A percentile compares a stretch with the other conserved stretches of the same genome.
phyloP scores from a whole-genome alignment of 1,140 invertebrate species.

The Caenorhabditis remanei region DNA sequence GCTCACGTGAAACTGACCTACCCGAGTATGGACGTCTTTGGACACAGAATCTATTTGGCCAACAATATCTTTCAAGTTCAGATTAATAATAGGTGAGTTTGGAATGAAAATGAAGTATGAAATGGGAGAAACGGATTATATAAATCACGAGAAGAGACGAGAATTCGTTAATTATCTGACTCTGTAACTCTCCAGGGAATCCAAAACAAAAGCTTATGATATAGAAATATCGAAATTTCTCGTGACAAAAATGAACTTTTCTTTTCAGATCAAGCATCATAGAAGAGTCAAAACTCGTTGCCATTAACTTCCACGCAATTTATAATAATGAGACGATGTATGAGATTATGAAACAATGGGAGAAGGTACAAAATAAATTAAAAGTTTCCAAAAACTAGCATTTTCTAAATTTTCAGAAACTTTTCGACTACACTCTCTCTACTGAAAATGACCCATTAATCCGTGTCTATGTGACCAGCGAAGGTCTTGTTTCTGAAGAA shows the following conservation, averaged over 20 bases:
- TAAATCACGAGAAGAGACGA: background rate
- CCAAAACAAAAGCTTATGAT: background rate
- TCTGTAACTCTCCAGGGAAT: background rate
- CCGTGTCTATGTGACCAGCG: constrained; percentile 73
- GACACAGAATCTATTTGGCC: constrained; percentile 75
- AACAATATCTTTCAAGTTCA: constrained; percentile 76
- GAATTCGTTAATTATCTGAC: background rate
- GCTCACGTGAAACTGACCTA: constrained; percentile 76
- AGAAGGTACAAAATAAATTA: constrained; percentile 56
- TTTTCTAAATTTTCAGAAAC: constrained; percentile 67
- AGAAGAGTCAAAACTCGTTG: constrained; percentile 71
- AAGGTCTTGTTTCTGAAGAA: constrained; percentile 76
- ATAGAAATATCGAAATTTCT: background rate
- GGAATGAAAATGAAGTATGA: background rate
- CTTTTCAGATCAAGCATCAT: constrained; percentile 72
- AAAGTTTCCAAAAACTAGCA: background rate
- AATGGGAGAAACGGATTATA: background rate
- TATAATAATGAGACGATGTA: constrained; percentile 71
- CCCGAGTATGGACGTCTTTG: constrained; percentile 76
- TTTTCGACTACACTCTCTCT: constrained; percentile 71
- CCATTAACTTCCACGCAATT: constrained; percentile 77
- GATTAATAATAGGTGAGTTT: constrained; percentile 71
- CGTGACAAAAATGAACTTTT: background rate
- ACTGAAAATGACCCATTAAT: constrained; percentile 72
- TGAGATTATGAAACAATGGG: constrained; percentile 76